Percentiles rank a stretch among this genome's conserved stretches.
Conservation (phyloP, 1,140 invertebrate species). For the Nomia melanderi region DNA sequence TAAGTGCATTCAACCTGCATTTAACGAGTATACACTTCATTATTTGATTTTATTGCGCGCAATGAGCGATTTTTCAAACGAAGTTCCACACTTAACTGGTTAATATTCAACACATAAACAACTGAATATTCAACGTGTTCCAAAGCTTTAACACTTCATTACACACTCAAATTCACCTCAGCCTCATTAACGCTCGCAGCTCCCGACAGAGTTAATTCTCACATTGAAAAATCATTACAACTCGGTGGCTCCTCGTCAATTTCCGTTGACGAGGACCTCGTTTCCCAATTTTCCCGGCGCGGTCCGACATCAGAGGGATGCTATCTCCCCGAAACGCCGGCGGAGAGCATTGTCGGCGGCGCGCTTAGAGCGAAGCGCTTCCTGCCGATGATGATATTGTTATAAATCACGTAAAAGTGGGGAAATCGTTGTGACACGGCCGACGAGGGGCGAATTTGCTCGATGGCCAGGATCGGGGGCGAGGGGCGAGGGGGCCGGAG, state of each 20-base stretch:
- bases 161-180: too few relatives aligned
- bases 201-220: too few relatives aligned
- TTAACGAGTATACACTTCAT: too few relatives aligned
- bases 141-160: too few relatives aligned
- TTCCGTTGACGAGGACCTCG: too few relatives aligned
- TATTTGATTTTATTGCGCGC: too few relatives aligned
- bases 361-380: background rate
- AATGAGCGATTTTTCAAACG: too few relatives aligned
- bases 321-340: background rate
- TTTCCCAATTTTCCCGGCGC: conserved; percentile 15
- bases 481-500: conserved; percentile 8
- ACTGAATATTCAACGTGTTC: too few relatives aligned
- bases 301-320: background rate
- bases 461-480: background rate
- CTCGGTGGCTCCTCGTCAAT: background rate
- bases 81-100: too few relatives aligned
- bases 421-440: conserved; percentile 14
- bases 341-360: background rate
- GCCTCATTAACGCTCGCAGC: background rate
- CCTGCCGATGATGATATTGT: conserved; percentile 32
- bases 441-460: conserved; percentile 21
- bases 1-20: too few relatives aligned
- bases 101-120: too few relatives aligned
- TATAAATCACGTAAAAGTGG: conserved; percentile 52
- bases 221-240: too few relatives aligned